Base-by-base conservation (phyloP, 2,113 vertebrate genomes). In the Sciurus niger region DNA sequence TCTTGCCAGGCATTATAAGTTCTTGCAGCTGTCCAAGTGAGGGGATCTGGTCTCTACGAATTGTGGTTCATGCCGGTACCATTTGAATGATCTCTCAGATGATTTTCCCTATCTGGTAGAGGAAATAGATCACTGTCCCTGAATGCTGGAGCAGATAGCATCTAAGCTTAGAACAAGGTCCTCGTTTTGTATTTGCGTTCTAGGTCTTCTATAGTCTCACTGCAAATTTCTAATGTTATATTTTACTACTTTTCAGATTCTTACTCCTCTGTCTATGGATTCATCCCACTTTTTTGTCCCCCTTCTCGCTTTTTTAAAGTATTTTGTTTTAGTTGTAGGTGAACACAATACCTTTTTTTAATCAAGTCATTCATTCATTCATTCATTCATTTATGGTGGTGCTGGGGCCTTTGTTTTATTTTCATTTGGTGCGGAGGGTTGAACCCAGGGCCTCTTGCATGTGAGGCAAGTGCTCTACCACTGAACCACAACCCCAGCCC, bases 201-300 rank as follows among this genome's bases (percentile, higher is more conserved):
- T 51, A 51, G 43, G 5, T 65, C 32, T 94, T 72, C 13, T 3
- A n/a, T 1, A 48, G 11, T 53, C 18, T 90, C 16, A 2, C 16
- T 76, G 48, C n/a, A 77, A 32, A 24, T 60, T 83, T 92, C 8
- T 94, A 67, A 48, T 77, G 74, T 86, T 90, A 60, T 13, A 13
- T 93, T 89, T 79, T 60, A 67, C 9, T 28, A n/a, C 20, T 86
- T 94, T 92, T 51, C 40, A 84, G 3, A 84, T 88, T 72, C 63
- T 73, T 88, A 53, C 12, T 89, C 34, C n/a, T 76, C 6, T 46
- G 1, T 77, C n/a, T 24, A 11, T 95, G 20, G 46, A 68, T 46
- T 94, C 10, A 68, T n/a, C 32, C 30, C 70, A 63, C 86, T 22
- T 18, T 58, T 86, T 95, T 55, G 17, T 79, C 28, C 3, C 3